Conservation (phyloP, 2,113 vertebrate genomes). For the Lutjanus erythropterus region DNA sequence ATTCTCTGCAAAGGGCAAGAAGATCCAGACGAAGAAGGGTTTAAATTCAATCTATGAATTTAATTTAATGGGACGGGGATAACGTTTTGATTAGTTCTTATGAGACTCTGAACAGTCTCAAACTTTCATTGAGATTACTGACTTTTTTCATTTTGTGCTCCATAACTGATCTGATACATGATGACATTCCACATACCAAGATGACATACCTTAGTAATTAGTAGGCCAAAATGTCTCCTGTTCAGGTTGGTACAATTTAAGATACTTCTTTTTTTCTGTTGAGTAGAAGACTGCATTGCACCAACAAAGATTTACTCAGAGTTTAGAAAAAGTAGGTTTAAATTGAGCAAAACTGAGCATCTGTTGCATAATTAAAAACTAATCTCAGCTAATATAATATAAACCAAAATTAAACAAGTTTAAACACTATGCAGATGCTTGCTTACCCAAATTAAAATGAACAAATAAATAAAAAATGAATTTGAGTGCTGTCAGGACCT, state of each 20-base stretch:
- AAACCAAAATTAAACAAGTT: too few species aligned
- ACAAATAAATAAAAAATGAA: too few species aligned
- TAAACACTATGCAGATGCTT: too few species aligned
- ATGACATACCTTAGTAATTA: conserved; percentile 61
- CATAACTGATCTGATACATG: conserved; percentile 54
- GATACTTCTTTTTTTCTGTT: conserved; percentile 7
- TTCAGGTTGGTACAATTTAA: conserved; percentile 25
- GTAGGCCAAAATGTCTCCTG: conserved; percentile 31
- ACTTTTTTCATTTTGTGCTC: conserved; percentile 14
- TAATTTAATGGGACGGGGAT: conserved; percentile 10
- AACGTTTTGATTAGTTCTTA: neutral
- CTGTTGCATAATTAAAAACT: too few species aligned
- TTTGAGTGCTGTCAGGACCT: too few species aligned
- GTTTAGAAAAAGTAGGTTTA: too few species aligned
- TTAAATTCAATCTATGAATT: neutral
- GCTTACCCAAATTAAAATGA: too few species aligned
- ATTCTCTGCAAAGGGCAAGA: conserved; percentile 27
- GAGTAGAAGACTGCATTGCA: neutral
- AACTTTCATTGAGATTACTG: neutral
- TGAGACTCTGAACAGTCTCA: neutral
- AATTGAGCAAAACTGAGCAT: too few species aligned
- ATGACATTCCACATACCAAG: conserved; percentile 52
- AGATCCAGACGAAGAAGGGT: neutral
- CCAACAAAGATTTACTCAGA: too few species aligned
- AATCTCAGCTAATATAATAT: too few species aligned